Conservation (phyloP, 1,140 invertebrate genomes). For the Gryon sp. region DNA sequence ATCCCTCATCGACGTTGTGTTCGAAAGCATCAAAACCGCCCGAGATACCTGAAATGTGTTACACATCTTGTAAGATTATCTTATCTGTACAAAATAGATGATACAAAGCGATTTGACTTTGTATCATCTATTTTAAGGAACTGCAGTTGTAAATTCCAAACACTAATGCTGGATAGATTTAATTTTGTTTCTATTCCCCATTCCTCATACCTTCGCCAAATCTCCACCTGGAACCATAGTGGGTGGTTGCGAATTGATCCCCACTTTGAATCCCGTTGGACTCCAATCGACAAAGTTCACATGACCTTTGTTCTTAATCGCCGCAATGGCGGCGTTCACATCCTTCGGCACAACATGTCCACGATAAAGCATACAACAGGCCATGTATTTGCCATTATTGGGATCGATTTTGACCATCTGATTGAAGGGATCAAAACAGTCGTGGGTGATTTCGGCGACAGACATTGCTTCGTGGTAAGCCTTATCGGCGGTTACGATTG, state of each 20-base stretch:
- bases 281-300: constrained; percentile 87
- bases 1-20: constrained; percentile 79
- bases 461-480: constrained; percentile 83
- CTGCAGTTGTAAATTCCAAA: no score
- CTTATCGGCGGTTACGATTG: constrained; percentile 69
- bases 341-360: constrained; percentile 80
- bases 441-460: constrained; percentile 85
- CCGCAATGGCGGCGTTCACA: constrained; percentile 58
- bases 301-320: constrained; percentile 69
- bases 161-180: no score
- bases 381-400: constrained; percentile 86
- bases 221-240: constrained; percentile 63
- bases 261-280: constrained; percentile 87
- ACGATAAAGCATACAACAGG: constrained; percentile 85
- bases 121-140: constrained; percentile 5
- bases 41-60: constrained; percentile 45
- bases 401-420: constrained; percentile 87
- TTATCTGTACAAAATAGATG: no score
- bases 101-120: no score
- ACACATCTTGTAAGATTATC: background rate
- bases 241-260: constrained; percentile 80
- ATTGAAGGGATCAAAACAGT: constrained; percentile 84
- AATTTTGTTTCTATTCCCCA: no score
- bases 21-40: constrained; percentile 65
- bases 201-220: constrained; percentile 53